These are phyloP conservation scores for Macroteleia sp. DNA, from an alignment of 2,888 invertebrate species.

Conservation along the genomic window DNA sequence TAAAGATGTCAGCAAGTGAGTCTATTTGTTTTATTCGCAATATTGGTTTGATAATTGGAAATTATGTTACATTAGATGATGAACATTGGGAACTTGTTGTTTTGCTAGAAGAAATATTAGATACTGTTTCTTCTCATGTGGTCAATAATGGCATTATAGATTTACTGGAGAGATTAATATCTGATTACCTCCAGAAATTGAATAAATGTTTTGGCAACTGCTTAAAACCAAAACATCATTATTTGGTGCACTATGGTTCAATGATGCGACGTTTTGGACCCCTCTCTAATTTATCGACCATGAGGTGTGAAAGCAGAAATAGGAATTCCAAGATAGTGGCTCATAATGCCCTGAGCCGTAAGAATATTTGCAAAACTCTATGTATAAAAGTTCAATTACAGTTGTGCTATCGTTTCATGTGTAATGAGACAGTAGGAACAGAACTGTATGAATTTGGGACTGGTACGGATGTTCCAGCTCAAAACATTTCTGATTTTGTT, in stretches of 20 bases:
- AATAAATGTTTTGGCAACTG: slow-evolving; percentile 26
- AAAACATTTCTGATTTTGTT: slow-evolving; percentile 21
- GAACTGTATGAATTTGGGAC: slow-evolving; percentile 24
- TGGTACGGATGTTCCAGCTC: slow-evolving; percentile 7
- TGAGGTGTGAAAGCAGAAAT: slow-evolving; percentile 24
- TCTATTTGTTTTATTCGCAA: slow-evolving; percentile 15
- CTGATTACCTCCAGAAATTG: slow-evolving; percentile 24
- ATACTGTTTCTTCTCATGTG: slow-evolving; percentile 27
- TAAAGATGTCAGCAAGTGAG: slow-evolving; percentile 28
- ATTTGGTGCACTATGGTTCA: slow-evolving; percentile 25
- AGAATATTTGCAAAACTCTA: slow-evolving; percentile 39
- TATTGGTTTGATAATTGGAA: slow-evolving; percentile 16
- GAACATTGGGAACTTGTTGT: slow-evolving; percentile 2
- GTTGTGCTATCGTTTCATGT: slow-evolving; percentile 19
- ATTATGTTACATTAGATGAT: background rate
- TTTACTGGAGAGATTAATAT: slow-evolving; percentile 38
- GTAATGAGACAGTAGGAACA: slow-evolving; percentile 10
- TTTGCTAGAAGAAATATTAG: slow-evolving; percentile 17
- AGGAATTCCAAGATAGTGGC: slow-evolving; percentile 14
- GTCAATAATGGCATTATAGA: slow-evolving; percentile 24
- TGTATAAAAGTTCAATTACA: slow-evolving; percentile 23
- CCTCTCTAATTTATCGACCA: no score
- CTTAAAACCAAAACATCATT: slow-evolving; percentile 61
- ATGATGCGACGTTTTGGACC: no score
- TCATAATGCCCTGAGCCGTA: slow-evolving; percentile 29